phyloP scores from a whole-genome alignment of 2,888 invertebrate species.

The Teleiodes luculella region DNA sequence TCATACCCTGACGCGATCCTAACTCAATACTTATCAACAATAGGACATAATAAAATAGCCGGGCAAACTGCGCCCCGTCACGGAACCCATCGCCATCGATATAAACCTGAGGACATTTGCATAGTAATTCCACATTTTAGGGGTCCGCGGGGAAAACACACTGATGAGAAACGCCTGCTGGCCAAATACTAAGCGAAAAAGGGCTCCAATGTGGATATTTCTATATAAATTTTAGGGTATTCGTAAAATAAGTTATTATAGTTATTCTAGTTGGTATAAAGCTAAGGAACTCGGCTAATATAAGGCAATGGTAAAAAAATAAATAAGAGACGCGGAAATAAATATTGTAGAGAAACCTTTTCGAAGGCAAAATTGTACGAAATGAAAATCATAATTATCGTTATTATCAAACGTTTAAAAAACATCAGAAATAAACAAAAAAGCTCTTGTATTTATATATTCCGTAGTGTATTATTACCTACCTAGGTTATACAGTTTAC shows the following conservation, averaged over 20 bases:
- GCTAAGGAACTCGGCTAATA: too few species aligned
- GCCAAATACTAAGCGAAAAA: conserved; percentile 17
- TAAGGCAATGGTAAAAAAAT: too few species aligned
- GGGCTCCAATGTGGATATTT: background rate
- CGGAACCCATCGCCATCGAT: conserved; percentile 46
- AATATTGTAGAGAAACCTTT: too few species aligned
- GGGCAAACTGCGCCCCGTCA: conserved; percentile 47
- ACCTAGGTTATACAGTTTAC: too few species aligned
- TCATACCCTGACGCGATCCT: background rate
- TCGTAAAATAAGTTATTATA: background rate
- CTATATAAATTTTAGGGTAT: background rate
- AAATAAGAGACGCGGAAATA: too few species aligned
- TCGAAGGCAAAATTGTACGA: too few species aligned
- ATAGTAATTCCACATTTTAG: conserved; percentile 35
- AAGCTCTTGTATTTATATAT: too few species aligned
- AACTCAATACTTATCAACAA: conserved; percentile 38
- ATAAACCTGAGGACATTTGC: conserved; percentile 41
- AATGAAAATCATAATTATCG: too few species aligned
- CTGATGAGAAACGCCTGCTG: conserved; percentile 9
- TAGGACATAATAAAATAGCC: conserved; percentile 44
- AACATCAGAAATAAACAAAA: too few species aligned
- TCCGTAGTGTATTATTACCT: too few species aligned
- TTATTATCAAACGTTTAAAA: too few species aligned
- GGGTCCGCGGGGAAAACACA: conserved; percentile 25
- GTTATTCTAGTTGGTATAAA: too few species aligned